phyloP scores from a whole-genome alignment of 2,113 vertebrate species.

The Corvus hawaiiensis region DNA sequence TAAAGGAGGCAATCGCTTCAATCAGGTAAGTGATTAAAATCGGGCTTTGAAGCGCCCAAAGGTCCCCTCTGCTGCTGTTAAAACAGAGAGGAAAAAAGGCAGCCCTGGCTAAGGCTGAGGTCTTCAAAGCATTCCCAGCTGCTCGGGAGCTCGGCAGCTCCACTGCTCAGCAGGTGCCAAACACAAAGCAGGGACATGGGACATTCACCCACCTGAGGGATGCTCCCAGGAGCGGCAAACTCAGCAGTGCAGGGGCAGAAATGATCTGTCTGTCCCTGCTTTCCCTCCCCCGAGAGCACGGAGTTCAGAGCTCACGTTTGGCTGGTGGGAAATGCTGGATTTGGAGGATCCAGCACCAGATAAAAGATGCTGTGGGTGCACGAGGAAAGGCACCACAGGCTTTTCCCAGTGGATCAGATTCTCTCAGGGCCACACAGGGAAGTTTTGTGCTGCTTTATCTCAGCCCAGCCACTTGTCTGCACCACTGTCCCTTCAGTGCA shows the following conservation, averaged over 20 bases:
- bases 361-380: not conserved
- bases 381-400: not conserved
- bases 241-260: accelerated
- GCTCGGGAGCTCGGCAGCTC: not conserved
- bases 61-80: not conserved
- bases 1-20: not conserved
- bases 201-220: not conserved
- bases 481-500: too few species aligned
- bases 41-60: not conserved
- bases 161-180: not conserved
- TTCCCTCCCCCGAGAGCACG: not conserved
- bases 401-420: not conserved
- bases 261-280: not conserved
- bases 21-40: conserved; percentile 32
- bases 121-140: not conserved
- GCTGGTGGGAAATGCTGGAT: not conserved
- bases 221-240: not conserved
- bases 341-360: too few species aligned
- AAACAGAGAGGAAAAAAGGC: not conserved
- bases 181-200: accelerated
- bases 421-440: not conserved
- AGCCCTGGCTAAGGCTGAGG: not conserved
- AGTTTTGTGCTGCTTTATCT: not conserved
- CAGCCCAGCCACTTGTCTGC: not conserved
- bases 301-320: accelerated